A percentile compares a stretch with the other conserved stretches of the same genome.
Evolutionary conservation across 1,140 invertebrate species (phyloP).

Genomic region (Venustaconcha ellipsiformis): DNA sequence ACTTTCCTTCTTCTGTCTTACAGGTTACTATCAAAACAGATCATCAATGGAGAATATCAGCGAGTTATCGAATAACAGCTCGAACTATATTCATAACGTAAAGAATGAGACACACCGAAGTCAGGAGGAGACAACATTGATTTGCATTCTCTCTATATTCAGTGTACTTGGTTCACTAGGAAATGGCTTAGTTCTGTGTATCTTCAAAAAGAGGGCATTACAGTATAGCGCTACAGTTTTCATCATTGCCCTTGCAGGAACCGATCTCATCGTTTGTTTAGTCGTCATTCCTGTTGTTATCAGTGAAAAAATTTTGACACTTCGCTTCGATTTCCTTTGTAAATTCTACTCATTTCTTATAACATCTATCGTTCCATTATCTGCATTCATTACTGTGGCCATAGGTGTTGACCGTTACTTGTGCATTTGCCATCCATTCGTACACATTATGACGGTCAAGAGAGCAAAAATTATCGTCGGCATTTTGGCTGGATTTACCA

Average conservation of each 20-base stretch:
- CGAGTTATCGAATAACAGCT: no score
- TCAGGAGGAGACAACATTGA: neutral
- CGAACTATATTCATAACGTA: no score
- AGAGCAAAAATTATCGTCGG: constrained; percentile 39
- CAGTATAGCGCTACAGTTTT: constrained; percentile 54
- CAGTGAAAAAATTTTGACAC: constrained; percentile 31
- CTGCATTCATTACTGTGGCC: constrained; percentile 52
- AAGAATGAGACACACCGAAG: no score
- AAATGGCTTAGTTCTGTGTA: constrained; percentile 57
- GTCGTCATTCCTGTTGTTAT: constrained; percentile 52
- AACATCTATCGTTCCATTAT: constrained; percentile 54
- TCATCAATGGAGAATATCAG: no score
- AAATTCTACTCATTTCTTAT: constrained; percentile 54
- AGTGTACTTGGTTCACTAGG: constrained; percentile 51
- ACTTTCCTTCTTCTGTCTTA: no score
- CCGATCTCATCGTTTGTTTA: constrained; percentile 51
- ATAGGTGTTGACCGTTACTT: constrained; percentile 51
- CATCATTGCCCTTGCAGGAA: constrained; percentile 56
- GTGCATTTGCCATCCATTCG: constrained; percentile 47
- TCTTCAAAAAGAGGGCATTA: constrained; percentile 51
- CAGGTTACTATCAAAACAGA: no score
- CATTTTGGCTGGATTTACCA: constrained; percentile 21
- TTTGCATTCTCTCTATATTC: constrained; percentile 35
- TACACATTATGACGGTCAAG: constrained; percentile 33
- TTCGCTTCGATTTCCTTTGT: constrained; percentile 45